These are phyloP conservation scores for Crocuta crocuta DNA, from an alignment of 2,113 vertebrate genomes.

Conservation along the genomic window DNA sequence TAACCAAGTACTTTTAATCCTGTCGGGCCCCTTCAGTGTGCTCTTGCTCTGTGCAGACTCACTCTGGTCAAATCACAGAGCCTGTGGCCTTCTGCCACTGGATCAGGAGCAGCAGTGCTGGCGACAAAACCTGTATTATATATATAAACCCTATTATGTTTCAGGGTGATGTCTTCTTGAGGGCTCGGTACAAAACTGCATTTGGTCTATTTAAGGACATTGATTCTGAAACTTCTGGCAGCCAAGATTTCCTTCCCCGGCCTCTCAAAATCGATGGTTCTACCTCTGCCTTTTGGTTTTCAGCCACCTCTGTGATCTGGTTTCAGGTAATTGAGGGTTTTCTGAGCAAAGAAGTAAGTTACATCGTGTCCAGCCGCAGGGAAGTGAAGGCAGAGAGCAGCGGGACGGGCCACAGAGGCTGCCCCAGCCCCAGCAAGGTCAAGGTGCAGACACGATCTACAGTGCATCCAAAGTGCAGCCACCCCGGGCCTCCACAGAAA, in stretches of 20 bases:
- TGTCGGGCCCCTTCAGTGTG: neutral
- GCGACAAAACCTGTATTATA: neutral
- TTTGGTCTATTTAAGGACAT: conserved; percentile 51
- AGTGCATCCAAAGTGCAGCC: conserved; percentile 38
- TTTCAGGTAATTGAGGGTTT: conserved; percentile 92
- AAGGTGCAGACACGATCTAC: rapidly evolving
- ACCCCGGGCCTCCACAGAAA: conserved; percentile 42
- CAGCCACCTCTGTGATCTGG: conserved; percentile 58
- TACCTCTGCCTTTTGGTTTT: conserved; percentile 66
- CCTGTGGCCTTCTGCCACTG: neutral
- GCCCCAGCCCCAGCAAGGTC: neutral
- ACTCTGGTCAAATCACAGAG: neutral
- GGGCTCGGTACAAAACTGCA: neutral
- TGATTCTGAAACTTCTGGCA: conserved; percentile 13
- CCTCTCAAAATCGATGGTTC: conserved; percentile 33
- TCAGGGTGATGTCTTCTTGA: neutral
- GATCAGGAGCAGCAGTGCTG: neutral
- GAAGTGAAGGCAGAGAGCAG: conserved; percentile 79
- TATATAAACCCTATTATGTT: neutral
- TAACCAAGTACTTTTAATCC: neutral
- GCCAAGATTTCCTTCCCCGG: conserved; percentile 6
- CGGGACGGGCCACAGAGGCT: neutral
- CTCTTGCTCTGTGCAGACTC: neutral
- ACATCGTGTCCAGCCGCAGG: conserved; percentile 90
- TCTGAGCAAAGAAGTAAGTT: conserved; percentile 93